Evolutionary conservation across 1,140 invertebrate genomes (phyloP), one percentile per base, ranked within the genome.

Genomic region (Lethocerus indicus): DNA sequence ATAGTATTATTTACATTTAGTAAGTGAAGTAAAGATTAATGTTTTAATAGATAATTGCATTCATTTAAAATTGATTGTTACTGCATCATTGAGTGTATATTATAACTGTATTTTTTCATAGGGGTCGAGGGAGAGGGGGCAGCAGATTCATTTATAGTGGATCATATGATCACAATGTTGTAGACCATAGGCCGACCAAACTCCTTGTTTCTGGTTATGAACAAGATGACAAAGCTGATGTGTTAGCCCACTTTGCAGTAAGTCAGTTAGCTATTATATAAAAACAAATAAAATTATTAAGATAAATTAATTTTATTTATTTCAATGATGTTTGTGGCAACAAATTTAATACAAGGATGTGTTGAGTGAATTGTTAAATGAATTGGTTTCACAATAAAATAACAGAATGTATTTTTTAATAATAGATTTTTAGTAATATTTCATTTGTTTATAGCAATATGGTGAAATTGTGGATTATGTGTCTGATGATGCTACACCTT

Each of bases 111-210:
- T n/a, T n/a, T n/a, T n/a, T n/a, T n/a, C n/a, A n/a, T n/a, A 42
- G 42, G 25, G 35, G 39, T 16, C 7, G 47, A 37, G 52, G 47
- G 3, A 45, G 52, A 47, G 52, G 52, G 9, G 6, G 35, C 4
- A 35, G 37, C 1, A 49, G 48, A 14, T 53, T 50, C 39, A 16
- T 32, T 2, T 36, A 23, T 20, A 53, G 18, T n/a, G 6, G 18
- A 20, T 39, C 50, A 3, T 40, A 46, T n/a, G 43, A 46, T n/a
- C 79, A 75, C 62, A 72, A 78, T 27, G 75, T 73, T 1, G 74
- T 90, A 9, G 87, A 90, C 67, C 80, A 87, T 57, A 66, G 87
- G 52, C 83, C 86, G 13, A 81, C 80, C 1, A 79, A 81, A 59
- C 64, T 90, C 40, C 69, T 85, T 54, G 75, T 90, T 12, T 82